These are phyloP conservation scores for Antidorcas marsupialis DNA, from an alignment of 2,113 vertebrate species.

Conservation along the genomic window DNA sequence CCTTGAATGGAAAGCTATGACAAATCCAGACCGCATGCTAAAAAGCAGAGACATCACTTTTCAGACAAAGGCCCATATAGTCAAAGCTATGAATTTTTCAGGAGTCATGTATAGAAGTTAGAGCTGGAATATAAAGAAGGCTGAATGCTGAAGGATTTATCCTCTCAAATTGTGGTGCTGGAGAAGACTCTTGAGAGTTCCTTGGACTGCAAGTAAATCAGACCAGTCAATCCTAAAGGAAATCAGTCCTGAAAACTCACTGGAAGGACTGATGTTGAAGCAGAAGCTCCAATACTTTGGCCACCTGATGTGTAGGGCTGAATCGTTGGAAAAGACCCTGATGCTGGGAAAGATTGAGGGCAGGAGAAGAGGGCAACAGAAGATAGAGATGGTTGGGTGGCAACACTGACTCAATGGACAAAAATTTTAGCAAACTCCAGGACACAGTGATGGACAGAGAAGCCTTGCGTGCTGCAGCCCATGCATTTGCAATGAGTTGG, in stretches of 20 bases:
- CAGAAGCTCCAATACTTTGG: background rate
- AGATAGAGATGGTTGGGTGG: background rate
- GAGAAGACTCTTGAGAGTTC: background rate
- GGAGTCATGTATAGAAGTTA: background rate
- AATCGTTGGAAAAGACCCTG: background rate
- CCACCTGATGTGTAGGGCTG: background rate
- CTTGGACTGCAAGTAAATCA: background rate
- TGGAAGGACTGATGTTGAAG: background rate
- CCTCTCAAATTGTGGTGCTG: background rate
- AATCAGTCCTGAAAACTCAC: background rate
- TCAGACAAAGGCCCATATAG: background rate
- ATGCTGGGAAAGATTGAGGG: background rate
- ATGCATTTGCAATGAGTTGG: accelerated
- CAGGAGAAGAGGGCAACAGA: background rate
- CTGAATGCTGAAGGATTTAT: background rate
- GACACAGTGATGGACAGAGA: background rate
- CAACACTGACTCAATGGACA: background rate
- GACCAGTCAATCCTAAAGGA: background rate
- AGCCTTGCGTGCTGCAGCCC: background rate
- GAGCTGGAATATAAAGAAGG: background rate
- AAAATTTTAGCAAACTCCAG: background rate
- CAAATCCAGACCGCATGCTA: background rate
- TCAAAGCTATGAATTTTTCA: background rate
- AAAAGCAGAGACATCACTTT: background rate
- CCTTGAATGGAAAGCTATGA: background rate